Base-by-base conservation (phyloP, 2,888 invertebrate species). In the Muschampia plurimacula region DNA sequence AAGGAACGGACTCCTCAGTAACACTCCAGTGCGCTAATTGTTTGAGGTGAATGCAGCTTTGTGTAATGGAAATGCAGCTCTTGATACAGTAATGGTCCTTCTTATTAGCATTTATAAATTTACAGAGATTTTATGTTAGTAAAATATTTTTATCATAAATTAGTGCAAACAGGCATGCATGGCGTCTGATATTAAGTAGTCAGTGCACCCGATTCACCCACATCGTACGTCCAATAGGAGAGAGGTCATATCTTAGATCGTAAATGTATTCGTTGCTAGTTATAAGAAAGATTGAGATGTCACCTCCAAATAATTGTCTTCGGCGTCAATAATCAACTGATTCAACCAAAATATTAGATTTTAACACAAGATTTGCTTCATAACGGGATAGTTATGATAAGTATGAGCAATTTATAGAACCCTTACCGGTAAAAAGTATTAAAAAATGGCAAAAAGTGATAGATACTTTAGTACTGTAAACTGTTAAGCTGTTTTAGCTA, bases 21-120 rank as follows among this genome's bases (percentile, higher is more conserved):
- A 82, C 85, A 86, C 83, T 87, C 82, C 81, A 82, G 83, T 82
- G 84, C 86, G 84, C 85, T 90, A 91, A 91, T 90, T 90, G 88
- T 89, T 91, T 87, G 84, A 84, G 71, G 72, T 62, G 71, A 22
- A 72, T 63, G 52, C 66, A 60, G 71, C 49, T 46, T 49, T 52
- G 52, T 67, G 60, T 72, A 72, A 67, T 72, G 62, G 67, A 62
- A 72, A 67, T 72, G 39, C 66, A 66, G 52, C 28, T 72, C 62
- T 68, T 68, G 36, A 68, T 67, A 67, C 13, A 39, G 36, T 55
- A 66, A 52, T 49, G 32, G 65, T 12, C 49, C 49, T 22, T 55
- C 36, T 7, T 49, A 60, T 60, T 49, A 36, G 15, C 70, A 65
- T 65, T 57, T 69, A 55, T 69, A 13, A 39, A 39, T 39, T 7